Base-by-base conservation (phyloP, 2,888 invertebrate species). In the Agapostemon virescens region DNA sequence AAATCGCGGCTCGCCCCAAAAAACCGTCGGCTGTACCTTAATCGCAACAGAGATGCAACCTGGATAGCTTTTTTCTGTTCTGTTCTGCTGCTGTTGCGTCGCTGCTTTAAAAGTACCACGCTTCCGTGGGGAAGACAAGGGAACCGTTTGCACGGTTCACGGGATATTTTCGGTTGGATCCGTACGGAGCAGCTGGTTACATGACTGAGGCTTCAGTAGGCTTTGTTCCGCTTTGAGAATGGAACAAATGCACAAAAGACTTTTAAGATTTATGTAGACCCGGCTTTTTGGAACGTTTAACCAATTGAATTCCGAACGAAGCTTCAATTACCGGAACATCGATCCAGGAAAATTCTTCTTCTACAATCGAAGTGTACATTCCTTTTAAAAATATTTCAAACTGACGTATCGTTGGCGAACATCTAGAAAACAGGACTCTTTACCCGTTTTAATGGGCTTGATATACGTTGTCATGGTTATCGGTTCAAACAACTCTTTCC, bases 1-100 rank as follows among this genome's bases (percentile, higher is more conserved):
- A 80, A 80, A 80, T 73, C 79, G 80, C 38, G 26, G 69, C 33
- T 66, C 73, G 68, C 23, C 64, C 64, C 64, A 66, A 80, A 73
- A 80, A 73, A 69, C 42, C 69, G 72, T n/a, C 67, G 49, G 67
- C 36, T 69, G 15, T 80, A 55, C 64, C 45, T 72, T 63, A 64
- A 72, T 64, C 72, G 72, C 49, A 23, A 63, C 63, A 49, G 45
- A 72, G 63, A 69, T 79, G 52, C 70, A 15, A 5, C 30, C 20
- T 9, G 33, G 38, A 26, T 40, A 26, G 15, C n/a, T n/a, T 45
- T 40, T 36, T n/a, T 52, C 23, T 45, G 33, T 61, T 30, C 30
- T 20, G 20, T n/a, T 58, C 68, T 52, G 23, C 15, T 30, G 15
- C 58, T 26, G 42, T 49, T 23, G 23, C 42, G 45, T 52, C 70